These are phyloP conservation scores for Eugnorisma glareosa DNA, from an alignment of 2,888 invertebrate species.

Conservation along the genomic window DNA sequence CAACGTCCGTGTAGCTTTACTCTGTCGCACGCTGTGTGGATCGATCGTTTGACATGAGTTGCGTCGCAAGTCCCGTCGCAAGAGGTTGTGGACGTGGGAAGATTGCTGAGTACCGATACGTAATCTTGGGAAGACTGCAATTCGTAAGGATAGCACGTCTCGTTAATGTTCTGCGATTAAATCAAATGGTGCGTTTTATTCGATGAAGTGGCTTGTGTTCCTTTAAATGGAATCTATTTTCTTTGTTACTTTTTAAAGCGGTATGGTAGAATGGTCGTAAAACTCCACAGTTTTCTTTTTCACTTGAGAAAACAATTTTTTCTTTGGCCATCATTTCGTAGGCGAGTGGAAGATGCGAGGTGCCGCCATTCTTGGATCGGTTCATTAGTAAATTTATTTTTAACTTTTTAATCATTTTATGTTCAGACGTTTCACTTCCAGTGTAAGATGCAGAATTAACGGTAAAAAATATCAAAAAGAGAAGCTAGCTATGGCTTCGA, in stretches of 20 bases:
- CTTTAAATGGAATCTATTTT: background rate
- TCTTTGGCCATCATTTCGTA: background rate
- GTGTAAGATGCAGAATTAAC: background rate
- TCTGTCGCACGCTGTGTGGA: background rate
- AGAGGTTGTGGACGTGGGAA: background rate
- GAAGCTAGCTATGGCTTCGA: background rate
- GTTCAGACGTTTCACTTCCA: background rate
- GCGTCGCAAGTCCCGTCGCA: background rate
- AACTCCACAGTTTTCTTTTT: background rate
- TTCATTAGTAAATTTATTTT: background rate
- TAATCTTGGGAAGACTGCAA: conserved; percentile 16
- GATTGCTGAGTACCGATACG: background rate
- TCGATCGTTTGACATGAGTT: background rate
- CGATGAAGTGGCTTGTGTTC: conserved; percentile 4
- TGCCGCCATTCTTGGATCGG: background rate
- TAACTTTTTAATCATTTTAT: background rate
- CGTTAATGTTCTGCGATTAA: conserved; percentile 30
- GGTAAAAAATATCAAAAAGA: background rate
- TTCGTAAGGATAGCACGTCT: conserved; percentile 35
- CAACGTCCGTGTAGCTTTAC: background rate
- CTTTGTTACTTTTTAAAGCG: background rate
- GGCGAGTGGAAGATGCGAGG: background rate
- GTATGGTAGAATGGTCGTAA: background rate
- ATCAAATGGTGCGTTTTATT: conserved; percentile 13
- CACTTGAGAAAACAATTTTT: background rate